Percentiles rank a stretch among this genome's conserved stretches.
Evolutionary conservation across 2,797 vertebrate genomes (phyloP).

Genomic region (Synaphobranchus kaupii): DNA sequence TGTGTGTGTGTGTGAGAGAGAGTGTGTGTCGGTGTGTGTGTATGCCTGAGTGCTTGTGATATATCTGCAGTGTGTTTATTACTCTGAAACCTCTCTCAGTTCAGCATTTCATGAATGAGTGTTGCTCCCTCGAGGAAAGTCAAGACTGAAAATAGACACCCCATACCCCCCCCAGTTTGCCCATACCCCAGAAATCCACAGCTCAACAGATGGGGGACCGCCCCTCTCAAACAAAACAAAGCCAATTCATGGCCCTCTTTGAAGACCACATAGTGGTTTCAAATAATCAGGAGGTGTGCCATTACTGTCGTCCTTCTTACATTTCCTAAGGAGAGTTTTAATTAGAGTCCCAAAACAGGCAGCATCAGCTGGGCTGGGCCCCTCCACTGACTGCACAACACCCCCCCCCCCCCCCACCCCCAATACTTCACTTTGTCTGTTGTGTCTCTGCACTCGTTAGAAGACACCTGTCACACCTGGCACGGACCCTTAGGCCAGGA

Average conservation of each 20-base stretch:
- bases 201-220: conserved; percentile 12
- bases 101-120: background rate
- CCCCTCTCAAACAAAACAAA: conserved; percentile 11
- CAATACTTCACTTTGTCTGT: background rate
- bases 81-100: background rate
- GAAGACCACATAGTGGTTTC: conserved; percentile 2
- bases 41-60: background rate
- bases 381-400: background rate
- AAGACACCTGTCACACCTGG: conserved; percentile 30
- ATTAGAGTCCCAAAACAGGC: background rate
- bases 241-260: background rate
- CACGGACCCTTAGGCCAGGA: background rate
- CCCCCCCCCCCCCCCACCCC: background rate
- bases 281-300: background rate
- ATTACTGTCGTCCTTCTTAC: background rate
- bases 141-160: background rate
- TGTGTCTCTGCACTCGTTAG: conserved; percentile 2
- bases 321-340: conserved; percentile 21
- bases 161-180: background rate
- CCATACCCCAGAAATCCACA: conserved; percentile 14
- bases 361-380: too few species aligned
- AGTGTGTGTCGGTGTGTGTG: background rate
- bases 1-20: background rate
- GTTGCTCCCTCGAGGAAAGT: background rate
- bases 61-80: background rate